A percentile compares a stretch with the other conserved stretches of the same genome.
These are phyloP conservation scores for Mizuhopecten yessoensis DNA, from an alignment of 1,140 invertebrate genomes.

Conservation along the genomic window DNA sequence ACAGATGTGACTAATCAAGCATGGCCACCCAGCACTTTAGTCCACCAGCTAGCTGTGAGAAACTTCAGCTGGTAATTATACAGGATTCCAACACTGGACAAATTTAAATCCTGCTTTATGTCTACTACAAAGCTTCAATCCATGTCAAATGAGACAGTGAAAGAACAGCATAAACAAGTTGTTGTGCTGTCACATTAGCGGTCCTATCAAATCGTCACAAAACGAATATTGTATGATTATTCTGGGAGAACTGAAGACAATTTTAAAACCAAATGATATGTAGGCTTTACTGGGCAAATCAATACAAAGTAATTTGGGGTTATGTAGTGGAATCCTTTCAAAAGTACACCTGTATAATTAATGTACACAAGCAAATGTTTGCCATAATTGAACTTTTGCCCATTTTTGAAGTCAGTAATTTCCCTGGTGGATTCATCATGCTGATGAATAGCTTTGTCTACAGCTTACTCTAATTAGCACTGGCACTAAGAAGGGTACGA, in stretches of 20 bases:
- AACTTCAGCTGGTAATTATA: neutral
- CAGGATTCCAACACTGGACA: neutral
- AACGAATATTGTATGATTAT: neutral
- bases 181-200: neutral
- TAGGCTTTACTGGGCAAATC: no score
- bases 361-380: no score
- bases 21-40: neutral
- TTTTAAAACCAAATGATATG: neutral
- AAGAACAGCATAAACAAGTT: slow-evolving; percentile 8
- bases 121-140: neutral
- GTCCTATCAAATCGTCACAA: neutral
- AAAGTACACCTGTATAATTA: no score
- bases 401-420: no score
- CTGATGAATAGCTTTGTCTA: no score
- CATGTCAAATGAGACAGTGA: neutral
- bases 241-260: neutral
- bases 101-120: neutral
- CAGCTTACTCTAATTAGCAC: no score
- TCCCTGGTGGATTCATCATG: no score
- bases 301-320: no score
- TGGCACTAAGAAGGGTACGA: no score
- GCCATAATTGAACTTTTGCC: no score
- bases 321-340: no score
- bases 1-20: neutral
- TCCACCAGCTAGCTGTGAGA: slow-evolving; percentile 5